phyloP scores from a whole-genome alignment of 2,888 invertebrate species.

The Campoplex capitator region DNA sequence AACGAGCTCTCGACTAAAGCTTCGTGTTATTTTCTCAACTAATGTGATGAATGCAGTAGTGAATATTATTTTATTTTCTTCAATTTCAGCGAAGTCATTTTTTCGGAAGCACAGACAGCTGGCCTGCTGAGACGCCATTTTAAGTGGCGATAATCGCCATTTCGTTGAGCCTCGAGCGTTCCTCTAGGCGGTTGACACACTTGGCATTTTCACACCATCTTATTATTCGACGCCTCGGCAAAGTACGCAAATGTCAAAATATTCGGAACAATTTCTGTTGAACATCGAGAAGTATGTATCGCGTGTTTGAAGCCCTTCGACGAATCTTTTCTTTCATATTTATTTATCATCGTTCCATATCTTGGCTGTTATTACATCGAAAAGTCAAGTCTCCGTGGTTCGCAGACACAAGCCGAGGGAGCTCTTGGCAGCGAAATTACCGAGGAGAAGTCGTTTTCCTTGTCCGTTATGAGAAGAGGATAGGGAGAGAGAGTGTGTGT shows the following conservation, averaged over 20 bases:
- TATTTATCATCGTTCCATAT: slow-evolving; percentile 46
- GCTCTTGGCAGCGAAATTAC: slow-evolving; percentile 55
- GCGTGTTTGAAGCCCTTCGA: neutral
- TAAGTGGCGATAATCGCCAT: neutral
- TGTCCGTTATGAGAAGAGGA: slow-evolving; percentile 42
- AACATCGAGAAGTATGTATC: neutral
- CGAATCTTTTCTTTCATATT: slow-evolving; percentile 16
- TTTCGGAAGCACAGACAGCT: neutral
- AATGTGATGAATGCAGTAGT: neutral
- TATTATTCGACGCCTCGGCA: neutral
- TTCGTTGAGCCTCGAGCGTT: neutral
- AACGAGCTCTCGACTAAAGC: slow-evolving; percentile 11
- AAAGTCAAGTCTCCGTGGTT: slow-evolving; percentile 20
- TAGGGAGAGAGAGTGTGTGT: neutral
- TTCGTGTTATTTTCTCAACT: neutral
- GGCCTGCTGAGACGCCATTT: neutral
- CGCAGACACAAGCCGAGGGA: slow-evolving; percentile 28
- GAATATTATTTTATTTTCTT: neutral
- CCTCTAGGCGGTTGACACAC: neutral
- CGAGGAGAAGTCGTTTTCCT: slow-evolving; percentile 51
- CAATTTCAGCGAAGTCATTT: neutral
- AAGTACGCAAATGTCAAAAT: neutral
- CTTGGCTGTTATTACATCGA: slow-evolving; percentile 41
- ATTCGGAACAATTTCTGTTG: neutral
- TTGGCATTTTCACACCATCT: neutral